Conservation (phyloP, 2,888 invertebrate species). For the Eristalis pertinax region DNA sequence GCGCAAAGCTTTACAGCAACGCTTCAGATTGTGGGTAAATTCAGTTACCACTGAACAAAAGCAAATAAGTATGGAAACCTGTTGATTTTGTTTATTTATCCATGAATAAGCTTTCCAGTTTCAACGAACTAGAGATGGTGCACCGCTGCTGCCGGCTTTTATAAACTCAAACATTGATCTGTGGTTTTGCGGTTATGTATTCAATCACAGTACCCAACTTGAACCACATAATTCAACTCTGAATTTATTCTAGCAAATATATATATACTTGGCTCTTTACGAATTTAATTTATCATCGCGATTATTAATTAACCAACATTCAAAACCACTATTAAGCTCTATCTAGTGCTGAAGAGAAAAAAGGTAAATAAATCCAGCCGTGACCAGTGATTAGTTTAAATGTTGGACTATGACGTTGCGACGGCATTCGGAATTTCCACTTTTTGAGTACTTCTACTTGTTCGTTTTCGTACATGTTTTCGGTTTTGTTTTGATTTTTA, state of each 20-base stretch:
- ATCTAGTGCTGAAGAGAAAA: not conserved
- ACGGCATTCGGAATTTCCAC: slow-evolving; percentile 53
- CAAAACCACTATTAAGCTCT: not conserved
- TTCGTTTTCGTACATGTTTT: not conserved
- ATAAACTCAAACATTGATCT: not conserved
- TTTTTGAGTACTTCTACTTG: slow-evolving; percentile 6
- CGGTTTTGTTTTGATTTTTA: not conserved
- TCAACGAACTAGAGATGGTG: not conserved
- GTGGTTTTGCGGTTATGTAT: not conserved
- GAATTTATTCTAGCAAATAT: not conserved
- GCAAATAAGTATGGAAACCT: not conserved
- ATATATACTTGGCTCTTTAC: not conserved
- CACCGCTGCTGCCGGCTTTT: not conserved
- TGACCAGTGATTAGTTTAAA: not conserved
- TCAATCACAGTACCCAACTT: not conserved
- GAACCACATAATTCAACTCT: not conserved
- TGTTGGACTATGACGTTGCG: slow-evolving; percentile 56
- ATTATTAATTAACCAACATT: slow-evolving; percentile 3
- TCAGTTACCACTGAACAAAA: not conserved
- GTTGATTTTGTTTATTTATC: not conserved
- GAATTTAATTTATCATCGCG: not conserved
- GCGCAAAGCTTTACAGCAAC: not conserved
- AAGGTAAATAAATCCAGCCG: not conserved
- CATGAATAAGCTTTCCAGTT: not conserved
- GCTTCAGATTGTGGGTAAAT: not conserved